phyloP scores from a whole-genome alignment of 2,113 vertebrate genomes.

The Thalassoma bifasciatum region DNA sequence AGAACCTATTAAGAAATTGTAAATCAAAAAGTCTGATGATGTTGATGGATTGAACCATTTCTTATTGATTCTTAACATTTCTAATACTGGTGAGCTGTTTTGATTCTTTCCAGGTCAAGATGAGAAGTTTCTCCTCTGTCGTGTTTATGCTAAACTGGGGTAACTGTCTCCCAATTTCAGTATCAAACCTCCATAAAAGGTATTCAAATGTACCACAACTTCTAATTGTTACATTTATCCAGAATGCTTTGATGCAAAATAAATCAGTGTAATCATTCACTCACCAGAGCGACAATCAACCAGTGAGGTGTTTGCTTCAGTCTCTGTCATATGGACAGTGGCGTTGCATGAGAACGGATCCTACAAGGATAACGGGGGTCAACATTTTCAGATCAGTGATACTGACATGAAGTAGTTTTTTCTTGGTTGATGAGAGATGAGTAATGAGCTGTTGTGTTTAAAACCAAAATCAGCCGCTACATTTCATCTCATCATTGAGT shows the following conservation, averaged over 20 bases:
- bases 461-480: neutral
- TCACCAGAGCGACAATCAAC: constrained; percentile 67
- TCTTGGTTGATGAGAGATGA: neutral
- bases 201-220: too few species aligned
- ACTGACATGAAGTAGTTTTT: neutral
- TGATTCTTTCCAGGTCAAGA: too few species aligned
- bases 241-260: too few species aligned
- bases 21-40: too few species aligned
- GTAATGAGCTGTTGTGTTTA: neutral
- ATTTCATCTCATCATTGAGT: neutral
- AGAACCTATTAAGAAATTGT: too few species aligned
- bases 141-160: neutral
- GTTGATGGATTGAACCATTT: too few species aligned
- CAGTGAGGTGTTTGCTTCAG: neutral
- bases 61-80: too few species aligned
- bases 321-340: constrained; percentile 63
- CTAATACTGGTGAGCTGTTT: too few species aligned
- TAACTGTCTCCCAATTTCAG: too few species aligned
- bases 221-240: too few species aligned
- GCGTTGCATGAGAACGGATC: constrained; percentile 67
- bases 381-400: too few species aligned
- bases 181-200: neutral
- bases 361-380: constrained; percentile 53
- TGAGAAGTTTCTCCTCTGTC: too few species aligned
- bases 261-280: constrained; percentile 4